These are phyloP conservation scores for Drosophila nigromelanica DNA, from an alignment of 1,140 invertebrate genomes.

Conservation along the genomic window DNA sequence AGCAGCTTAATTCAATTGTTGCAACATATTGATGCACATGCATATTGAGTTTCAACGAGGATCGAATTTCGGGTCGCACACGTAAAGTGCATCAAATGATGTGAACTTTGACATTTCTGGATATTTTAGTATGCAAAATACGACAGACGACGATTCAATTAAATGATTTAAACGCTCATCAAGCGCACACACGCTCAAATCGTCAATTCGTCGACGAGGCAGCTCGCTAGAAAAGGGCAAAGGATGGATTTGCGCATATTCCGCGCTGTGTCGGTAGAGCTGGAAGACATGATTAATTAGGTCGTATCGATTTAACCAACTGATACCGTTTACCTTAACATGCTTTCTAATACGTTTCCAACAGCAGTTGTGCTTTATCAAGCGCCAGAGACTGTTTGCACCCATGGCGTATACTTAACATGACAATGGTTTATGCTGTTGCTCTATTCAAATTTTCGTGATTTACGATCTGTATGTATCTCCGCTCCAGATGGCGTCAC, in stretches of 20 bases:
- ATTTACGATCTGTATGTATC: slow-evolving; percentile 31
- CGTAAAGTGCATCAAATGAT: neutral
- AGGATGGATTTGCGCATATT: neutral
- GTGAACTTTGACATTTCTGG: slow-evolving; percentile 18
- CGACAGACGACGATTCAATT: slow-evolving; percentile 33
- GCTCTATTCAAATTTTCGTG: slow-evolving; percentile 29
- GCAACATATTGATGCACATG: neutral
- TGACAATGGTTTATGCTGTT: neutral
- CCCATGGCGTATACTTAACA: slow-evolving; percentile 35
- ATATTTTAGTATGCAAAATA: slow-evolving; percentile 26
- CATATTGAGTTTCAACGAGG: neutral
- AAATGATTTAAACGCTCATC: slow-evolving; percentile 21
- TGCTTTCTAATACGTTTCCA: neutral
- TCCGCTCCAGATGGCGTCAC: slow-evolving; percentile 33
- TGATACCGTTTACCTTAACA: slow-evolving; percentile 22
- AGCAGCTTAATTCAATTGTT: neutral
- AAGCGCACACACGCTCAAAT: neutral
- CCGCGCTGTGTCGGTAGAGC: too few species aligned
- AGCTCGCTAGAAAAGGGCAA: too few species aligned
- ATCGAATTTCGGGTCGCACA: neutral
- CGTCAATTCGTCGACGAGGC: too few species aligned
- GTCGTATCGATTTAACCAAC: slow-evolving; percentile 8
- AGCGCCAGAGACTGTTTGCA: neutral
- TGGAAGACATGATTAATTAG: slow-evolving; percentile 33
- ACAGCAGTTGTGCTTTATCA: neutral